phyloP scores from a whole-genome alignment of 1,140 invertebrate species.

The Pachyrhynchus sulphureomaculatus region DNA sequence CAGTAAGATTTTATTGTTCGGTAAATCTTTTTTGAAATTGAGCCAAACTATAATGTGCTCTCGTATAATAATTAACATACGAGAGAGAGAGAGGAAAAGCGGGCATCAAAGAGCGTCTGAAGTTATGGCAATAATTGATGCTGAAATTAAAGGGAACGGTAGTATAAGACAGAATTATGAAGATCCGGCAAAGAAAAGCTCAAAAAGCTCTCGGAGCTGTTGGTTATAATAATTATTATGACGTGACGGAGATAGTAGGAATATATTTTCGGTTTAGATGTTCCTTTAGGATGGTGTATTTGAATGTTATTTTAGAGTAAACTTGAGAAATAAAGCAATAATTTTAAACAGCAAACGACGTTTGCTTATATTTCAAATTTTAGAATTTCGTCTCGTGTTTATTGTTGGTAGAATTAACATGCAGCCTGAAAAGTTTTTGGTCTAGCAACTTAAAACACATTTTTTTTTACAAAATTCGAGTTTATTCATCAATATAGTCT shows the following conservation, averaged over 20 bases:
- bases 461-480: too few species aligned
- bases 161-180: slow-evolving; percentile 27
- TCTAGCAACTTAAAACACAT: too few species aligned
- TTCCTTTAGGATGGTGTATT: too few species aligned
- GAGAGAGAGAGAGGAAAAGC: slow-evolving; percentile 1
- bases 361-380: too few species aligned
- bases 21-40: slow-evolving; percentile 21
- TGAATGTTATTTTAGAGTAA: too few species aligned
- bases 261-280: neutral
- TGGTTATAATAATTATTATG: slow-evolving; percentile 26
- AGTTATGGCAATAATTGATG: slow-evolving; percentile 31
- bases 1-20: neutral
- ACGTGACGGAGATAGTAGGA: slow-evolving; percentile 15
- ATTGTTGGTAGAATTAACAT: too few species aligned
- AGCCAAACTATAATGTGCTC: slow-evolving; percentile 22
- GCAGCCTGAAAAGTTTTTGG: too few species aligned
- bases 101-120: slow-evolving; percentile 25
- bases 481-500: too few species aligned
- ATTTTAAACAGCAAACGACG: too few species aligned
- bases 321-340: too few species aligned
- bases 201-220: slow-evolving; percentile 6
- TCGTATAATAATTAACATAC: slow-evolving; percentile 28
- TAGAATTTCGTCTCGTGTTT: too few species aligned
- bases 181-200: slow-evolving; percentile 12
- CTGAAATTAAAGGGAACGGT: slow-evolving; percentile 30